Base-by-base conservation (phyloP, 2,113 vertebrate species). In the Sardina pilchardus region DNA sequence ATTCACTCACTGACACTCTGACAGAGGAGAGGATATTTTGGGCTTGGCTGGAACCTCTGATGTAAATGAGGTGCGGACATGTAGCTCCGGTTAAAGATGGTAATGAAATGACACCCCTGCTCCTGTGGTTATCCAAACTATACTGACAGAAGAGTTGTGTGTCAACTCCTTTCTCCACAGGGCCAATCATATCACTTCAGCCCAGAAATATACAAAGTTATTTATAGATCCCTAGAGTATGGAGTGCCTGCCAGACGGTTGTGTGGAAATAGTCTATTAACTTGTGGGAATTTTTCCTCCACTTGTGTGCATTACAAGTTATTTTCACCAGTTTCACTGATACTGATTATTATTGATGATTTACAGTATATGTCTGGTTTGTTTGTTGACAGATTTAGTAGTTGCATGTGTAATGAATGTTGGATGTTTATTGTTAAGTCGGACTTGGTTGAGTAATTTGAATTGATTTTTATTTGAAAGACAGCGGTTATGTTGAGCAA, bases 1-100 rank as follows among this genome's bases (percentile, higher is more conserved):
- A 78, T 14, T 71, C n/a, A 78, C 30, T 78, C 30, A 63, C 2
- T 78, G 26, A 34, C 71, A 36, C 71, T 34, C 12, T 78, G 71
- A 17, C 34, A 78, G 30, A 6, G 6, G 26, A 71, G 34, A 71
- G 26, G 0, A 75, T 36, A 75, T 4, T 36, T 75, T 78, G 71
- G 63, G 63, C 26, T 67, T 30, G 63, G 63, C 63, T 67, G 26
- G 63, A 78, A 34, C 14, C 30, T 9, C 14, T 12, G 71, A 36
- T 78, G 26, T 78, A 78, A 39, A 78, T 78, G 71, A 78, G 1
- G 71, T 36, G 71, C 39, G 71, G 30, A 78, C 71, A 78, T 78
- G 71, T 36, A 34, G 30, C 71, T 36, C 3, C 24, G 6, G 19
- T 53, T 53, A 53, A 14, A 21, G 50, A 53, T 21, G 50, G 17